Base-by-base conservation (phyloP, 2,888 invertebrate species). In the Bimastos eiseni region DNA sequence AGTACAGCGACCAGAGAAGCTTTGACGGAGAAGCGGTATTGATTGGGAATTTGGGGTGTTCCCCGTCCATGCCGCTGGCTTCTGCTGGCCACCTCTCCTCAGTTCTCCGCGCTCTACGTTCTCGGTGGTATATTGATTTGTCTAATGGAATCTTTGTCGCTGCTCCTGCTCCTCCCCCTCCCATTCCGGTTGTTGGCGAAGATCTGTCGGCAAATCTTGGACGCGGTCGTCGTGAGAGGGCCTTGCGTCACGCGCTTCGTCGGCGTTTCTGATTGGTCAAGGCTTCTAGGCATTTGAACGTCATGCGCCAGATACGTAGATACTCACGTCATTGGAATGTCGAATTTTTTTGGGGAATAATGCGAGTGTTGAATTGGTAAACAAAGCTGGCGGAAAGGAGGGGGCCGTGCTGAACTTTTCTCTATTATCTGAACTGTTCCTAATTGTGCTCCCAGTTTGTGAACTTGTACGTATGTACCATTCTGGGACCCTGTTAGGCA, bases 71-170 rank as follows among this genome's bases (percentile, higher is more conserved):
- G 70, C 70, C 70, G 17, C 30, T n/a, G 17, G 1, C n/a, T 11
- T 30, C 70, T 70, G 30, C 70, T 55, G 70, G 70, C 70, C 11
- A 70, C n/a, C 70, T 49, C 49, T 21, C 1, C 55, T 55, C 55
- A 44, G 44, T 44, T 55, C 55, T 55, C 55, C 30, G 24, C 55
- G 24, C 55, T 55, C 15, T 70, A 11, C n/a, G 30, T n/a, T 70
- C 70, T 70, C 70, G 30, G 70, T n/a, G 30, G 70, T n/a, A 70
- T 70, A 70, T 70, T 70, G 70, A 70, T 70, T 70, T 70, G 70
- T 70, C 70, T 70, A 70, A 70, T 70, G 70, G 70, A 70, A 70
- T 70, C n/a, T 70, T 70, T 70, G 30, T 70, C 70, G 55, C 55
- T 55, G 55, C 55, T 55, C 3, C 30, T 44, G 38, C 41, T 41